Conservation (phyloP, 2,797 vertebrate species). For the Chelidonichthys spinosus region DNA sequence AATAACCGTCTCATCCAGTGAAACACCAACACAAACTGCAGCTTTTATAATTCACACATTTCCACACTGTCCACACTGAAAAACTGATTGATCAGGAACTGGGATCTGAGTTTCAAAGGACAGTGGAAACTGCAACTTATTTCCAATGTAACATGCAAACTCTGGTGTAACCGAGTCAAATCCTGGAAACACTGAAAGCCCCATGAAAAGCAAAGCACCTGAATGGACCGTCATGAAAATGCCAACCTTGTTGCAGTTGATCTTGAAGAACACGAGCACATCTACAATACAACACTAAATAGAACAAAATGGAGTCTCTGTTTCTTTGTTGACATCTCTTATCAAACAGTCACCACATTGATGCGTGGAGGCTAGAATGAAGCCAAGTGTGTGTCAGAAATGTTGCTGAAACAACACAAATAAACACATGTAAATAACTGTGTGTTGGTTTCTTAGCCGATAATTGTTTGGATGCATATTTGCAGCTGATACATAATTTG, state of each 20-base stretch:
- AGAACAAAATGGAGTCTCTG: neutral
- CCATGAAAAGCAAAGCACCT: too few species aligned
- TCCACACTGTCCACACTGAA: neutral
- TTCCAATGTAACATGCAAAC: too few species aligned
- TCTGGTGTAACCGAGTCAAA: too few species aligned
- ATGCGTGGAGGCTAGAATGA: neutral
- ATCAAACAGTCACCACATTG: neutral
- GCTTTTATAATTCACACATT: neutral
- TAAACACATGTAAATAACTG: neutral
- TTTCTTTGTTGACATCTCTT: neutral
- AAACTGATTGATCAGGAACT: neutral
- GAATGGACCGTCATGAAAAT: neutral
- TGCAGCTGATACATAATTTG: neutral
- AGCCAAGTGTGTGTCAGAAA: neutral
- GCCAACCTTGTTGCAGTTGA: neutral
- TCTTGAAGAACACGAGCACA: neutral
- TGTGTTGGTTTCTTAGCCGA: neutral
- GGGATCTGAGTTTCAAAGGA: neutral
- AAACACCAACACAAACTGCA: neutral
- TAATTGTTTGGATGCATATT: neutral
- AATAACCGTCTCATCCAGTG: too few species aligned
- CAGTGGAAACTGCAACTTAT: neutral
- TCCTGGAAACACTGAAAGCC: too few species aligned
- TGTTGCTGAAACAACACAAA: neutral
- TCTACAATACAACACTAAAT: neutral